Evolutionary conservation across 2,113 vertebrate species (phyloP).

Genomic region (Malurus cyaneus): DNA sequence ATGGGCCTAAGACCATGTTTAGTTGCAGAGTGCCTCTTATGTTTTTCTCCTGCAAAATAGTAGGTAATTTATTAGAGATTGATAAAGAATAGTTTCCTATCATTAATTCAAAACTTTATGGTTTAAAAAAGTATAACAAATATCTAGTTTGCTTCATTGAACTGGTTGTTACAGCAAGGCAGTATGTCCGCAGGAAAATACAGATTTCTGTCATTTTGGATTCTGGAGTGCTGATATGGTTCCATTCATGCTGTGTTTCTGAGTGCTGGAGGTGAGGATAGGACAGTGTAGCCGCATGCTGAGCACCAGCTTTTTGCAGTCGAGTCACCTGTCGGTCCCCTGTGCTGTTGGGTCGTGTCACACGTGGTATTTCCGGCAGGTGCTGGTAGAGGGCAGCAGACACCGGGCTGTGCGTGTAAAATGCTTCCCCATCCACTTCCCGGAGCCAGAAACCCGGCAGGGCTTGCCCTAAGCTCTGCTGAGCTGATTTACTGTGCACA

Average conservation of each 20-base stretch:
- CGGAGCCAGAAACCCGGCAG: background rate
- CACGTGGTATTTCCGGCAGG: background rate
- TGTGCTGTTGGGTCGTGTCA: background rate
- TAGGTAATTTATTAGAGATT: background rate
- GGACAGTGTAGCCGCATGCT: background rate
- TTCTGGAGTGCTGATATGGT: background rate
- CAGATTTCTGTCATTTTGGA: background rate
- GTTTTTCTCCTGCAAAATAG: background rate
- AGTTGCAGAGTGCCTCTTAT: background rate
- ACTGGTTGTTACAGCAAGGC: background rate
- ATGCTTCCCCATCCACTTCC: background rate
- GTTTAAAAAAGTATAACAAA: background rate
- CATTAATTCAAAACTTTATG: background rate
- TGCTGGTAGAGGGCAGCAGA: conserved; percentile 23
- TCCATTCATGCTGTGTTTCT: background rate
- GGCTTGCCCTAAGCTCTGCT: background rate
- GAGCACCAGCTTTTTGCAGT: background rate
- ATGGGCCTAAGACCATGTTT: background rate
- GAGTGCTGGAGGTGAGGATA: background rate
- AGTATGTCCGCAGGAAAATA: background rate
- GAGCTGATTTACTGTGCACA: background rate
- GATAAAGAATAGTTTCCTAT: background rate
- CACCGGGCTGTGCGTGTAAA: background rate
- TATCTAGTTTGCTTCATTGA: background rate
- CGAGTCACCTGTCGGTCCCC: no score